phyloP scores from a whole-genome alignment of 2,888 invertebrate genomes.

The Lomographa bimaculata region DNA sequence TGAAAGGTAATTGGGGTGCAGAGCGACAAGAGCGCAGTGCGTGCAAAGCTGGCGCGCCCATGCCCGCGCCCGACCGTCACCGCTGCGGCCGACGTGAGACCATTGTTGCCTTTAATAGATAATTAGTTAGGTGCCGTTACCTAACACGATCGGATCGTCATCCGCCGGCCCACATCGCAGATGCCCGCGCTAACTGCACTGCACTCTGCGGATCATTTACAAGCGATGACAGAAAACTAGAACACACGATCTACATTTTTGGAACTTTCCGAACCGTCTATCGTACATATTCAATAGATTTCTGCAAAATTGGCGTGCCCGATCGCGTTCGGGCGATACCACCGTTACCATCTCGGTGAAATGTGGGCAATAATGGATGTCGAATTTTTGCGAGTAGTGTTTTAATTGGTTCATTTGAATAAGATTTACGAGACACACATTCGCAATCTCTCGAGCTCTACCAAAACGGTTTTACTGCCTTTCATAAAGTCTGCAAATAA shows the following conservation, averaged over 20 bases:
- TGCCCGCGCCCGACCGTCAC: slow-evolving; percentile 41
- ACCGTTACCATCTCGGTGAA: slow-evolving; percentile 31
- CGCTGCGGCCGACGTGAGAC: slow-evolving; percentile 62
- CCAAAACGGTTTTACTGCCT: slow-evolving; percentile 10
- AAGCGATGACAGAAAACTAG: slow-evolving; percentile 47
- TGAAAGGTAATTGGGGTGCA: slow-evolving; percentile 15
- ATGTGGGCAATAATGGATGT: slow-evolving; percentile 18
- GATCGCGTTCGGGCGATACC: slow-evolving; percentile 29
- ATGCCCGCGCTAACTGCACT: slow-evolving; percentile 50
- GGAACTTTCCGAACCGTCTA: slow-evolving; percentile 31
- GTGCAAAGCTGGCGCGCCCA: slow-evolving; percentile 55
- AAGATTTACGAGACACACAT: slow-evolving; percentile 10
- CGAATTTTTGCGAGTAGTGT: slow-evolving; percentile 9
- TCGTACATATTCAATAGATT: slow-evolving; percentile 34
- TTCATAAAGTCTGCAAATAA: slow-evolving; percentile 9
- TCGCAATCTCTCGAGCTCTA: slow-evolving; percentile 5
- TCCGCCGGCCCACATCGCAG: slow-evolving; percentile 55
- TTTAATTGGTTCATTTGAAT: slow-evolving; percentile 14
- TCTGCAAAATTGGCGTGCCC: slow-evolving; percentile 33
- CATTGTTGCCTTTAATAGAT: slow-evolving; percentile 78
- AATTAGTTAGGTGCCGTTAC: slow-evolving; percentile 79
- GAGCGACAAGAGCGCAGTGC: slow-evolving; percentile 32
- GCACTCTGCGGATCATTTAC: slow-evolving; percentile 44
- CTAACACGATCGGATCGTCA: slow-evolving; percentile 67
- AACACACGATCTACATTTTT: slow-evolving; percentile 42